A percentile compares a stretch with the other conserved stretches of the same genome.
These are phyloP conservation scores for Penelope pileata DNA, from an alignment of 2,113 vertebrate species.

Conservation along the genomic window DNA sequence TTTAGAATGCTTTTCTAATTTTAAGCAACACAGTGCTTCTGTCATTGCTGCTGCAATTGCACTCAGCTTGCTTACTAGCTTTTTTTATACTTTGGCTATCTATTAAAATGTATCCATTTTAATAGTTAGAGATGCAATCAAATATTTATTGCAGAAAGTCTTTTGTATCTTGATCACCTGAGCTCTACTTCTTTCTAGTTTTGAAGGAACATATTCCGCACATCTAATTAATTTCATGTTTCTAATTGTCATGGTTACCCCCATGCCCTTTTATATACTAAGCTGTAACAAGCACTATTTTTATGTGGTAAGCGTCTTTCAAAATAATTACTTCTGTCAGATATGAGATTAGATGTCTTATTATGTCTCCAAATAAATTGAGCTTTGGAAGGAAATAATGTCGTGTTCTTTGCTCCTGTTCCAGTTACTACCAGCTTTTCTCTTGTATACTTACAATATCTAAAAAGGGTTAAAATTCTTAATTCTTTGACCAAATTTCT, in stretches of 20 bases:
- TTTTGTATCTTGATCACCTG: neutral
- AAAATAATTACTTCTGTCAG: slow-evolving; percentile 33
- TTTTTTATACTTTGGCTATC: neutral
- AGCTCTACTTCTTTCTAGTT: neutral
- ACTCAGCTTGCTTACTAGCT: neutral
- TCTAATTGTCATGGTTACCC: neutral
- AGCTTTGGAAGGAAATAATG: neutral
- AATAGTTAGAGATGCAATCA: neutral
- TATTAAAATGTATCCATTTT: neutral
- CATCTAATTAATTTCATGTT: neutral
- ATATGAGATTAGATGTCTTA: neutral
- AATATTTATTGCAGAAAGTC: neutral
- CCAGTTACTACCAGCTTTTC: neutral
- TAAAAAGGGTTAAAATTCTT: neutral
- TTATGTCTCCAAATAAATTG: neutral
- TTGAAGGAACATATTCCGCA: neutral
- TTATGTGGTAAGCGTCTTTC: neutral
- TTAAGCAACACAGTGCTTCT: neutral
- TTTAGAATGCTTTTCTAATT: neutral
- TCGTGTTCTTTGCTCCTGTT: neutral
- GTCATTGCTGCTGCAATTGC: neutral
- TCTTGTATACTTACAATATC: neutral
- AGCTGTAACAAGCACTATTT: neutral
- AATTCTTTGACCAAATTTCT: slow-evolving; percentile 14
- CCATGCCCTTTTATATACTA: neutral